phyloP scores from a whole-genome alignment of 2,888 invertebrate species.

The Trichogramma evanescens region DNA sequence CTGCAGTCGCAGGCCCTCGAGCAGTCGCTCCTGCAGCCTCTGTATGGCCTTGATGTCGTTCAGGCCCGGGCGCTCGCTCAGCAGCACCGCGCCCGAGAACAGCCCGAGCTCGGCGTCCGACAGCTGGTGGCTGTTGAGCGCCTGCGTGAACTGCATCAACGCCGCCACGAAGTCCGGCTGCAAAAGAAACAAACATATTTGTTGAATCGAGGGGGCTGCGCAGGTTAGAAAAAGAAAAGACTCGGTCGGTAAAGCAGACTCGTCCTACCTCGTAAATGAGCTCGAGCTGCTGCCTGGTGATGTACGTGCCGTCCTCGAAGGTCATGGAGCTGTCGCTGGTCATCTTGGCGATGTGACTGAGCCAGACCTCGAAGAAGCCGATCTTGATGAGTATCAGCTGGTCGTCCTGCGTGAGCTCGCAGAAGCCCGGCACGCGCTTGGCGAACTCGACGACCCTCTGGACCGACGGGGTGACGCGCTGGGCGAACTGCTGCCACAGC shows the following conservation, averaged over 20 bases:
- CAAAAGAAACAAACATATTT: too few species aligned
- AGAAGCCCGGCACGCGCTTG: conserved; percentile 89
- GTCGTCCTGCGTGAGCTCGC: conserved; percentile 86
- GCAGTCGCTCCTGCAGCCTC: conserved; percentile 70
- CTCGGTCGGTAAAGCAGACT: not conserved
- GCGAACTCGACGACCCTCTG: conserved; percentile 94
- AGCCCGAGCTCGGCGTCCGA: conserved; percentile 87
- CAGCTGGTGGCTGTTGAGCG: conserved; percentile 67
- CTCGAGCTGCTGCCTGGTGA: conserved; percentile 77
- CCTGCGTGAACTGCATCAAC: conserved; percentile 74
- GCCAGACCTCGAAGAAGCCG: conserved; percentile 96
- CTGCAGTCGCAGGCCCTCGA: conserved; percentile 82
- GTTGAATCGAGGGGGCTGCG: not conserved
- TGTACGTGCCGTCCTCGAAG: conserved; percentile 82
- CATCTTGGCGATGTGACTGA: conserved; percentile 76
- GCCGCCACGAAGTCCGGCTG: conserved; percentile 77
- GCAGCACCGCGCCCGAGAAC: conserved; percentile 77
- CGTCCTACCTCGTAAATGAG: conserved; percentile 72
- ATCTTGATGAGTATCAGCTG: conserved; percentile 93
- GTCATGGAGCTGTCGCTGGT: conserved; percentile 71
- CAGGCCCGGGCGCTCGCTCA: conserved; percentile 74
- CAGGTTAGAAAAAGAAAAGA: not conserved
- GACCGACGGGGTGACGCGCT: conserved; percentile 81
- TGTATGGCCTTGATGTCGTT: conserved; percentile 73
- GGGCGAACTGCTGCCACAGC: conserved; percentile 85